These are phyloP conservation scores for Pipistrellus pygmaeus DNA, from an alignment of 2,797 vertebrate species.

Conservation along the genomic window DNA sequence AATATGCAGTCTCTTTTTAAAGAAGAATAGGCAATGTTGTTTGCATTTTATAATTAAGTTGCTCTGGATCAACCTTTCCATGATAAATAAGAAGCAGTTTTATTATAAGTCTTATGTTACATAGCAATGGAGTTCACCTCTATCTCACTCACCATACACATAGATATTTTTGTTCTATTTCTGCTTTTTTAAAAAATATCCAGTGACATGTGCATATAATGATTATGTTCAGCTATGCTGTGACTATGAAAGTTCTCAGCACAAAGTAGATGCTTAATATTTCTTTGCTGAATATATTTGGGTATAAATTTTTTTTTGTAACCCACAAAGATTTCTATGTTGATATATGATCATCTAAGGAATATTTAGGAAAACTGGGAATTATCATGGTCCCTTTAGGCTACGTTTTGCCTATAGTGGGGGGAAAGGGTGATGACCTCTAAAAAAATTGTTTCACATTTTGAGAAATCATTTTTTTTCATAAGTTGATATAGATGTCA, in stretches of 20 bases:
- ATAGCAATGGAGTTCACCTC: not conserved
- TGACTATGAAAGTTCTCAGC: not conserved
- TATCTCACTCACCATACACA: not conserved
- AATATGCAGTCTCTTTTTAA: not conserved
- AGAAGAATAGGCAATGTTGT: not conserved
- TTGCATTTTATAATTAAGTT: conserved; percentile 47
- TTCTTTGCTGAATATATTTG: not conserved
- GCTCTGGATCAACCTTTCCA: not conserved
- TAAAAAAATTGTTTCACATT: not conserved
- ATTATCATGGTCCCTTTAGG: not conserved
- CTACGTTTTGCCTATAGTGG: not conserved
- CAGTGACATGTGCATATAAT: not conserved
- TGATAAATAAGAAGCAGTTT: not conserved
- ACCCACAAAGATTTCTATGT: not conserved
- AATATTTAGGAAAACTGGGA: not conserved
- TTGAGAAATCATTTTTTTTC: conserved; percentile 36
- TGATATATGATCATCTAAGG: not conserved
- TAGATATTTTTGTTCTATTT: not conserved
- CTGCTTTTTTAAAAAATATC: not conserved
- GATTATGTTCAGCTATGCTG: not conserved
- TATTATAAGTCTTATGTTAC: not conserved
- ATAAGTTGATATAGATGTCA: not conserved
- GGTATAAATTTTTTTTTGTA: not conserved
- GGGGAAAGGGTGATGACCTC: not conserved
- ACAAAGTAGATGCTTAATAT: not conserved